Evolutionary conservation across 2,797 vertebrate species (phyloP), one percentile per base, ranked within the genome.

Genomic region (Harpagifer antarcticus): DNA sequence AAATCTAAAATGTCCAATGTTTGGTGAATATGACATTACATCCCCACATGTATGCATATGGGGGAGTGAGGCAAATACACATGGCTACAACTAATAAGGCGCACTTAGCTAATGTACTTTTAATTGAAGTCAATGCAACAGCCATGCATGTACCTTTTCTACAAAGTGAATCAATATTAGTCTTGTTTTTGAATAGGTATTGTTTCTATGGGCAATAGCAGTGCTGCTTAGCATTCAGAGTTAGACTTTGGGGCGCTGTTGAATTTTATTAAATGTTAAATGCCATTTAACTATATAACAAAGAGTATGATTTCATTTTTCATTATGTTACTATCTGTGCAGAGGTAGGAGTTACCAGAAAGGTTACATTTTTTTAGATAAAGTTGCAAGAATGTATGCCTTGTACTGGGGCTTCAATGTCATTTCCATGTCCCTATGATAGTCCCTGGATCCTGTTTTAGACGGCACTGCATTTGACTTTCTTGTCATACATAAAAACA

Each of bases 401-500:
- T 76, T 59, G 37, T 48, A 5, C 31, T 23, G 23, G 42, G 54
- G 56, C 45, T 12, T 57, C 13, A 3, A 7, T 42, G 45, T 61
- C 23, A 56, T 50, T 56, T 44, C 4, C 4, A 20, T 43, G 20
- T 54, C 13, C 16, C 54, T 15, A 7, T 19, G 4, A 31, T 72
- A 52, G 6, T 62, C 9, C 8, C 31, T 49, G 53, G 17, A 50
- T 9, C 7, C 9, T 0, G n/a, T 31, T 31, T 73, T 59, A 31
- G 57, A 59, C 47, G 17, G 42, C 43, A 8, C 14, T 10, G 10
- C 54, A 4, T 78, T 83, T 67, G 31, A 76, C 27, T 66, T 56
- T 61, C 31, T 60, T 59, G 42, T 82, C 45, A 37, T 64, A 12
- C 31, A 60, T 84, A 60, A 78, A 76, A 74, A 71, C 27, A 2